A percentile compares a stretch with the other conserved stretches of the same genome.
These are phyloP conservation scores for Calidris pugnax DNA, from an alignment of 2,113 vertebrate genomes.

Conservation along the genomic window DNA sequence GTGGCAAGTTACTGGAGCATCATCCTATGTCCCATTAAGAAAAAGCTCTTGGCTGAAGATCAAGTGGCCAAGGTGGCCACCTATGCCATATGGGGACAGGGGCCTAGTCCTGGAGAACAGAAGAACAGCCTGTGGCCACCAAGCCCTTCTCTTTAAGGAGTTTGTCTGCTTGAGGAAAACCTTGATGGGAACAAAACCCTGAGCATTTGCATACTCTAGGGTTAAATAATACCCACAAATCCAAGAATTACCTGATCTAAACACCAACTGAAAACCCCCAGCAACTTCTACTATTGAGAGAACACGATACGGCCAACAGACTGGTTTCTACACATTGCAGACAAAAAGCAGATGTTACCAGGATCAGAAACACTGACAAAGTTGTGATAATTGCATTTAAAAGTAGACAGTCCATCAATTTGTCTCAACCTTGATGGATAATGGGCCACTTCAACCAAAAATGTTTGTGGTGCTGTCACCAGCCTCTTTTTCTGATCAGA, in stretches of 20 bases:
- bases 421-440: fast-evolving
- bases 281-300: neutral
- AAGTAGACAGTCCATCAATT: fast-evolving
- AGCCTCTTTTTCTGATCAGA: neutral
- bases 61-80: fast-evolving
- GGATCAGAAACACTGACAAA: neutral
- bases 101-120: neutral
- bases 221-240: neutral
- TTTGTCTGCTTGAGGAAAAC: neutral
- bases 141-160: neutral
- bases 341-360: neutral
- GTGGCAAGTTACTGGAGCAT: fast-evolving
- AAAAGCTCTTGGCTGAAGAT: neutral
- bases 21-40: neutral
- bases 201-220: neutral
- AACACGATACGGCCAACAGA: fast-evolving
- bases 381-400: neutral
- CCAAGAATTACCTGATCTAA: neutral
- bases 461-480: fast-evolving
- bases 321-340: fast-evolving
- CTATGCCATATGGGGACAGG: fast-evolving
- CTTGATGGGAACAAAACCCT: neutral
- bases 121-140: neutral
- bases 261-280: neutral
- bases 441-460: neutral